Percentiles rank a stretch among this genome's conserved stretches.
Conservation (phyloP, 2,797 vertebrate species). For the Leucoraja ocellata region DNA sequence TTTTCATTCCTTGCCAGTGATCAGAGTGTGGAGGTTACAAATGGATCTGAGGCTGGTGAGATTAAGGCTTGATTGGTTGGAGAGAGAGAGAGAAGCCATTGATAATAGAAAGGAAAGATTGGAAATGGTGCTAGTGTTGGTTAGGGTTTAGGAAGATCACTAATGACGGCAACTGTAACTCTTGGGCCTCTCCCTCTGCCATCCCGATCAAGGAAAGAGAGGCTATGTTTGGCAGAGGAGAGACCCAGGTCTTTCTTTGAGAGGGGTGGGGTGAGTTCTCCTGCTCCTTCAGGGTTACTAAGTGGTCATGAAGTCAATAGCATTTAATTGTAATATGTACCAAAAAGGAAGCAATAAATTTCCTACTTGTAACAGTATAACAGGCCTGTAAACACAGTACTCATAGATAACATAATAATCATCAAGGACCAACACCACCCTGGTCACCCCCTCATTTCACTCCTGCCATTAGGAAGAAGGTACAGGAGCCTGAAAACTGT, state of each 20-base stretch:
- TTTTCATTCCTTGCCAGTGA: not conserved
- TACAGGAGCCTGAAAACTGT: too few species aligned
- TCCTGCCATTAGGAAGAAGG: too few species aligned
- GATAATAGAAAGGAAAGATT: not conserved
- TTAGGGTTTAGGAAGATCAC: not conserved
- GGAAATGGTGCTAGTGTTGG: not conserved
- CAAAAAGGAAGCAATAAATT: too few species aligned
- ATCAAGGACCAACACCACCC: too few species aligned
- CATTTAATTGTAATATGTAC: too few species aligned
- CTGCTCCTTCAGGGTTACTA: not conserved
- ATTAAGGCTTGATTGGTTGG: not conserved
- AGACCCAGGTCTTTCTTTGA: not conserved
- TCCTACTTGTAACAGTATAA: too few species aligned
- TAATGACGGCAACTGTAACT: too few species aligned
- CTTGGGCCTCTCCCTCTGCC: too few species aligned
- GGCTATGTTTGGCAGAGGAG: not conserved
- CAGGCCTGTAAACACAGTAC: too few species aligned
- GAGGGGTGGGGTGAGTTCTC: not conserved
- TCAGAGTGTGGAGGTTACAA: not conserved
- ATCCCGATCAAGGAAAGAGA: not conserved
- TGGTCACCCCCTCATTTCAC: too few species aligned
- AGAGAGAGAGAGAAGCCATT: not conserved
- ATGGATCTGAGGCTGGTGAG: not conserved
- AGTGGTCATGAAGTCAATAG: too few species aligned
- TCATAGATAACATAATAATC: too few species aligned